phyloP scores from a whole-genome alignment of 2,113 vertebrate genomes.

The Melanotaenia duboulayi region DNA sequence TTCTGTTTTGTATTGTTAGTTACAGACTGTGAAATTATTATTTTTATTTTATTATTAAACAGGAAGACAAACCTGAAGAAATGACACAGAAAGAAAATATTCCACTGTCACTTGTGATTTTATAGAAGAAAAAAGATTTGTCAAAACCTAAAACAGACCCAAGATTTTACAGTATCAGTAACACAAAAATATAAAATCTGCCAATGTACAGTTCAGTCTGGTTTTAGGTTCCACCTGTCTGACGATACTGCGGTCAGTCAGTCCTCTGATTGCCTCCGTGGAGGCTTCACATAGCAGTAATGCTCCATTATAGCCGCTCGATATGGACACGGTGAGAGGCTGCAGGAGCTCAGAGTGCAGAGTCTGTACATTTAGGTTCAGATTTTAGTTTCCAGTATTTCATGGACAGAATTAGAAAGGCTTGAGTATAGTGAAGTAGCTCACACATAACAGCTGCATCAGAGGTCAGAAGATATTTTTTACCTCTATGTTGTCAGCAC shows the following conservation, averaged over 20 bases:
- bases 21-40: not conserved
- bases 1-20: not conserved
- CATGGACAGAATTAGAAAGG: not conserved
- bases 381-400: slow-evolving; percentile 1
- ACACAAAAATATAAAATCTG: not conserved
- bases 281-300: slow-evolving; percentile 81
- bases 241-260: slow-evolving; percentile 65
- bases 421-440: not conserved
- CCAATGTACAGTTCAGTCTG: not conserved
- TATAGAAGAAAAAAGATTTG: slow-evolving; percentile 66
- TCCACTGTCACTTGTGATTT: slow-evolving; percentile 33
- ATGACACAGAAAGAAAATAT: slow-evolving; percentile 77
- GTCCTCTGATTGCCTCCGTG: slow-evolving; percentile 21
- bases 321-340: slow-evolving; percentile 73
- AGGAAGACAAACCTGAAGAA: slow-evolving; percentile 81
- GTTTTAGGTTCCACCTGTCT: slow-evolving; percentile 73
- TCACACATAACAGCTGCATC: not conserved
- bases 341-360: slow-evolving; percentile 78
- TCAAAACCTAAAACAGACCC: slow-evolving; percentile 70
- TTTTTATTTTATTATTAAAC: not conserved
- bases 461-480: slow-evolving; percentile 5
- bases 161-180: not conserved
- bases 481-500: slow-evolving; percentile 67
- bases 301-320: slow-evolving; percentile 80
- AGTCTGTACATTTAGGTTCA: slow-evolving; percentile 65